Base-by-base conservation (phyloP, 2,797 vertebrate species). In the Microctenopoma stevenorrisi region DNA sequence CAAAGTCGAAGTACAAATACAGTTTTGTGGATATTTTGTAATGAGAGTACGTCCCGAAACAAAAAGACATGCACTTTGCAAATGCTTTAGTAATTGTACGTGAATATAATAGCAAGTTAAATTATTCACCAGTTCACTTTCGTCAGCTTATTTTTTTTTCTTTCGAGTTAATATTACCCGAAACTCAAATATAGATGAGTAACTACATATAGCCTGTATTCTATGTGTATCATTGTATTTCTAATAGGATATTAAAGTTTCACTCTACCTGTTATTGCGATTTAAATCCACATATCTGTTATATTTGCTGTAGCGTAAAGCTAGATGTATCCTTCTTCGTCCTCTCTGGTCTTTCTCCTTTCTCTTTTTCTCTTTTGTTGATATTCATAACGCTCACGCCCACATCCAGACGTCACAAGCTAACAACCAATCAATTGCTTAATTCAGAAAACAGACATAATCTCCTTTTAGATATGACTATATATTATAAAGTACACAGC, bases 321-420 rank as follows among this genome's bases (percentile, higher is more conserved):
- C 15, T 61, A 4, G 14, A 5, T 37, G 2, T 35, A 35, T 38
- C 47, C 43, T 61, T 82, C 76, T 66, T 72, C 14, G 18, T 79
- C 74, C 74, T 65, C 79, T 80, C 37, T 78, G 8, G 5, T 70
- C 68, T 73, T 53, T 78, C 47, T 68, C 56, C 56, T 72, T 83
- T 78, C 74, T 86, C 76, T 79, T 72, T 75, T 43, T 79, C 55
- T 86, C 83, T 87, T 93, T 93, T 94, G 93, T 94, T 94, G 92
- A 92, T 75, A 90, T 93, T 86, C 69, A 60, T 5, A 33, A 46
- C 65, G 63, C 61, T 71, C 81, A 89, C 94, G 85, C 92, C 92
- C 88, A 82, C 44, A 3, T 0, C 0, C 0, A 1, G 0, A 83
- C 87, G 91, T 87, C 83, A 85, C 0, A 0, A 0, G 0, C 7